These are phyloP conservation scores for Gymnorhina tibicen DNA, from an alignment of 2,113 vertebrate genomes.

Conservation along the genomic window DNA sequence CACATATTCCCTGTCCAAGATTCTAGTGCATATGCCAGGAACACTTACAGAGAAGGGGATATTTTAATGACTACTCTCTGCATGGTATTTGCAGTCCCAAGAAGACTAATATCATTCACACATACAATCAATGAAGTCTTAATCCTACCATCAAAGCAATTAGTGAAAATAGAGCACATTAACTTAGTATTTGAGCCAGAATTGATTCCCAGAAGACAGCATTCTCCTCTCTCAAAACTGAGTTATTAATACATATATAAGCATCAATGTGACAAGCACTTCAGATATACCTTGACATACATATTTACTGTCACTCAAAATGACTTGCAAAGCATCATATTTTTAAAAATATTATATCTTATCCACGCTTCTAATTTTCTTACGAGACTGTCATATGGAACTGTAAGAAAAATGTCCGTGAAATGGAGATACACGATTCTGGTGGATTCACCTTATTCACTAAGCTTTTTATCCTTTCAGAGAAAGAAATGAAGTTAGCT, in stretches of 20 bases:
- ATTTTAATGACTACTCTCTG: not conserved
- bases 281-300: not conserved
- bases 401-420: not conserved
- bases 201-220: not conserved
- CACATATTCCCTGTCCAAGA: not conserved
- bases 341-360: not conserved
- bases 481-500: constrained; percentile 45
- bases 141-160: constrained; percentile 22
- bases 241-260: not conserved
- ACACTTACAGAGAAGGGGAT: not conserved
- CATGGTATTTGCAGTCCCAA: not conserved
- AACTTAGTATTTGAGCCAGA: not conserved
- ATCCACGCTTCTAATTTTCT: constrained; percentile 9
- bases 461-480: constrained; percentile 43
- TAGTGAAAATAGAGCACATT: constrained; percentile 35
- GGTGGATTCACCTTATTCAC: constrained; percentile 23
- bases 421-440: not conserved
- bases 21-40: not conserved
- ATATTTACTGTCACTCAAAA: constrained; percentile 27
- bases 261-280: not conserved
- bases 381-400: not conserved
- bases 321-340: not conserved
- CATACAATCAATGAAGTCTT: constrained; percentile 14
- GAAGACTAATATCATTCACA: not conserved
- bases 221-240: not conserved